Evolutionary conservation across 2,888 invertebrate genomes (phyloP), one percentile per base, ranked within the genome.

Genomic region (Lasioglossum pauxillum): DNA sequence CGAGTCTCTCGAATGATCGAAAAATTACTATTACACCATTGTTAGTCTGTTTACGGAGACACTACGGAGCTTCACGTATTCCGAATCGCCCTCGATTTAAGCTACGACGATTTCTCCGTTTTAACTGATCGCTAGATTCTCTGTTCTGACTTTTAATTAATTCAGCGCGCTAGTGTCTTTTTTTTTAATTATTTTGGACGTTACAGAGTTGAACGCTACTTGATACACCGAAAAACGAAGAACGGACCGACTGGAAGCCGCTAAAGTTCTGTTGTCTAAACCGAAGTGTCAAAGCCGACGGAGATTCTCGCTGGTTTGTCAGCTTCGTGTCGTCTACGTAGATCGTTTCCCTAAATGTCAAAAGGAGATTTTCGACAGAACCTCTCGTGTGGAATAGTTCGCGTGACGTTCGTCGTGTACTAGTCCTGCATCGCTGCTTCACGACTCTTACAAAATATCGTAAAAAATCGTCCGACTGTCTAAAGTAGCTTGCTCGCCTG

Each of bases 391-490:
- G 46, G 49, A 73, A 19, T 72, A 75, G 75, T 69, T 64, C 57
- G 71, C 64, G 72, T 35, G 72, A 31, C 64, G 57, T 75, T 74
- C 31, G 64, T 64, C 64, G 64, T 74, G 49, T 75, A 64, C 77
- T 79, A 72, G 27, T 46, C 79, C 75, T 78, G 49, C 80, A 64
- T 84, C 79, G 81, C 75, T 78, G 80, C 49, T 71, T 80, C 84
- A 75, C 74, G 76, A 75, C 84, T 90, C 75, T 90, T 91, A 90
- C 77, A 90, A 91, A 90, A 90, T 88, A 86, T 89, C 82, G 91
- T 86, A 91, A 91, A 91, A 88, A 90, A 87, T 64, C 85, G 76
- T 73, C 79, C 80, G 75, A 83, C 81, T 44, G 19, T 5, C 64
- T 75, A 31, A 53, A 72, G 35, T 41, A 41, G 41, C 31, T 46